Conservation (phyloP, 2,888 invertebrate genomes). For the Hydriomena furcata region DNA sequence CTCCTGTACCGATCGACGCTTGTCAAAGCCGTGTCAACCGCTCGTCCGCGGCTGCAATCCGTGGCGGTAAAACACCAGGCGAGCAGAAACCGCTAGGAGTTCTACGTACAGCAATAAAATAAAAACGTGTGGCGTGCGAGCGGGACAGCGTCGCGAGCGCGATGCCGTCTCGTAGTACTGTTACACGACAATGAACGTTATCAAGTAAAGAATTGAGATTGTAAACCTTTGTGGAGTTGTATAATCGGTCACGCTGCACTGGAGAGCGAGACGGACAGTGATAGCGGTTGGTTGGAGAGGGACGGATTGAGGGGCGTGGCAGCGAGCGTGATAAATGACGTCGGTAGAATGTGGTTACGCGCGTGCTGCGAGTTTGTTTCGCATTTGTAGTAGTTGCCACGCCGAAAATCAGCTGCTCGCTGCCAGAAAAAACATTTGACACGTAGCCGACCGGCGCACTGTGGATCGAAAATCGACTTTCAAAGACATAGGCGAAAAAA, state of each 20-base stretch:
- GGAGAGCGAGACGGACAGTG: slow-evolving; percentile 54
- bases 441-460: slow-evolving; percentile 39
- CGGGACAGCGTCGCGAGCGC: slow-evolving; percentile 44
- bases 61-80: slow-evolving; percentile 82
- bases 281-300: slow-evolving; percentile 46
- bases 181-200: slow-evolving; percentile 49
- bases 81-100: slow-evolving; percentile 58
- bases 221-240: slow-evolving; percentile 37
- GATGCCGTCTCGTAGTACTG: slow-evolving; percentile 36
- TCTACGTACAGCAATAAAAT: slow-evolving; percentile 41
- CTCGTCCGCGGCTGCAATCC: slow-evolving; percentile 78
- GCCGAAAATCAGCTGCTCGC: slow-evolving; percentile 77
- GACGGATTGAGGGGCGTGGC: slow-evolving; percentile 62
- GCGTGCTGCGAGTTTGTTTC: slow-evolving; percentile 64
- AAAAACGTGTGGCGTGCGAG: slow-evolving; percentile 51
- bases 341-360: slow-evolving; percentile 68
- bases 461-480: too few relatives aligned
- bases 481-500: too few relatives aligned
- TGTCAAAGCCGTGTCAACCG: slow-evolving; percentile 76
- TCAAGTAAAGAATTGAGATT: slow-evolving; percentile 38
- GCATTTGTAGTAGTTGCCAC: slow-evolving; percentile 62
- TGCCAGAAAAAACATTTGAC: slow-evolving; percentile 54
- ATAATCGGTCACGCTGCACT: slow-evolving; percentile 63
- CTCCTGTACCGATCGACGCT: slow-evolving; percentile 61
- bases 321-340: slow-evolving; percentile 58